phyloP scores from a whole-genome alignment of 2,797 vertebrate species.

The Pantherophis alleghaniensis region DNA sequence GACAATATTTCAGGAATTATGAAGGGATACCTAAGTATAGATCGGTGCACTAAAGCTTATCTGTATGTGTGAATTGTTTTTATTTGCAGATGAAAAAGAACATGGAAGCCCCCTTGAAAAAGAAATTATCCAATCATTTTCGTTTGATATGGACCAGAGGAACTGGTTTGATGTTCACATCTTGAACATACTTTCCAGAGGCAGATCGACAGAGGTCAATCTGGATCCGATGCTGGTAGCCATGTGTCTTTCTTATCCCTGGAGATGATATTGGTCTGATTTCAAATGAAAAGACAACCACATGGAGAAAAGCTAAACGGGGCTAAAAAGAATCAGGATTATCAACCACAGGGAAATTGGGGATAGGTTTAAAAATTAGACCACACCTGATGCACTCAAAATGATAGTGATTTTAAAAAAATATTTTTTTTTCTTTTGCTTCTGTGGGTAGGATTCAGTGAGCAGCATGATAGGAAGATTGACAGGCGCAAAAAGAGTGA shows the following conservation, averaged over 20 bases:
- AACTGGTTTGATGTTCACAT: neutral
- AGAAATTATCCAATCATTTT: neutral
- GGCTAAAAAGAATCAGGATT: neutral
- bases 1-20: neutral
- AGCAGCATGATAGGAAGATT: neutral
- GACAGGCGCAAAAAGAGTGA: neutral
- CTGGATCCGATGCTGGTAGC: neutral
- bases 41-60: neutral
- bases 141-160: neutral
- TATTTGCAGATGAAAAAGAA: neutral
- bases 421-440: neutral
- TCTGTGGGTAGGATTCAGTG: neutral
- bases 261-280: neutral
- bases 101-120: neutral
- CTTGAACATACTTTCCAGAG: neutral
- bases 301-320: neutral
- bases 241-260: neutral
- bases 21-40: neutral
- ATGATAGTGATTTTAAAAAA: neutral
- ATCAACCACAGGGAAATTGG: neutral
- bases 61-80: neutral
- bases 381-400: neutral
- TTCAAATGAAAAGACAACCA: neutral
- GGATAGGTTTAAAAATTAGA: neutral
- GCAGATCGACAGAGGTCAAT: neutral